A percentile compares a stretch with the other conserved stretches of the same genome.
Evolutionary conservation across 2,113 vertebrate species (phyloP).

Genomic region (Cyprinodon brontotheroides): DNA sequence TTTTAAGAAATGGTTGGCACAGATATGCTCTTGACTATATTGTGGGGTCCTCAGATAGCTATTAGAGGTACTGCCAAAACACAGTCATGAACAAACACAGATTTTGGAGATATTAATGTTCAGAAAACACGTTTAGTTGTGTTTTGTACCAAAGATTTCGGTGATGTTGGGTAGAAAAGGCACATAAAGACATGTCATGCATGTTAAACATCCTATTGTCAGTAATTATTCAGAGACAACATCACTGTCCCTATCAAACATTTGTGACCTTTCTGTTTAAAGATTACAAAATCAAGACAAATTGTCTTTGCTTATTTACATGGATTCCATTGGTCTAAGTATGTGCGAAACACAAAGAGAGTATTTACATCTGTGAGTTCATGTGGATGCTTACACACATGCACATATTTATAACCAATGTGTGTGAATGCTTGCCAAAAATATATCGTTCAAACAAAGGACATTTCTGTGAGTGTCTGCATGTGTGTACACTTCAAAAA

Average conservation of each 20-base stretch:
- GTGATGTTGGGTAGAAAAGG: constrained; percentile 39
- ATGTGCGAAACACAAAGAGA: constrained; percentile 33
- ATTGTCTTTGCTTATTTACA: constrained; percentile 58
- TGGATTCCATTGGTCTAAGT: constrained; percentile 43
- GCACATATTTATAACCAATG: constrained; percentile 50
- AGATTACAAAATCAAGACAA: constrained; percentile 63
- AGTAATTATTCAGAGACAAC: constrained; percentile 50
- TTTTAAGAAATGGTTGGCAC: constrained; percentile 73
- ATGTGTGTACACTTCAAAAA: constrained; percentile 69
- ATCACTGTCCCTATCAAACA: constrained; percentile 44
- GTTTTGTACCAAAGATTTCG: constrained; percentile 54
- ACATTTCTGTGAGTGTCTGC: constrained; percentile 64
- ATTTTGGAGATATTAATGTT: constrained; percentile 70
- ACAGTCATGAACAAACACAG: constrained; percentile 59
- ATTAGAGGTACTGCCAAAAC: constrained; percentile 66
- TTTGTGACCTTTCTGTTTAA: constrained; percentile 54
- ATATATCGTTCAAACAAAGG: constrained; percentile 73
- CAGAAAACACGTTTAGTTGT: constrained; percentile 52
- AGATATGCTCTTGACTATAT: constrained; percentile 72
- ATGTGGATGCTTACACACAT: constrained; percentile 37
- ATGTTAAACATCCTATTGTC: constrained; percentile 9
- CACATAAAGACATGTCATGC: constrained; percentile 36
- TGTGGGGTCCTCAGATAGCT: constrained; percentile 53
- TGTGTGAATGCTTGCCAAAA: constrained; percentile 71
- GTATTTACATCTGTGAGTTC: constrained; percentile 15